Evolutionary conservation across 2,888 invertebrate genomes (phyloP).

Genomic region (Aphelenchoides bicaudatus): DNA sequence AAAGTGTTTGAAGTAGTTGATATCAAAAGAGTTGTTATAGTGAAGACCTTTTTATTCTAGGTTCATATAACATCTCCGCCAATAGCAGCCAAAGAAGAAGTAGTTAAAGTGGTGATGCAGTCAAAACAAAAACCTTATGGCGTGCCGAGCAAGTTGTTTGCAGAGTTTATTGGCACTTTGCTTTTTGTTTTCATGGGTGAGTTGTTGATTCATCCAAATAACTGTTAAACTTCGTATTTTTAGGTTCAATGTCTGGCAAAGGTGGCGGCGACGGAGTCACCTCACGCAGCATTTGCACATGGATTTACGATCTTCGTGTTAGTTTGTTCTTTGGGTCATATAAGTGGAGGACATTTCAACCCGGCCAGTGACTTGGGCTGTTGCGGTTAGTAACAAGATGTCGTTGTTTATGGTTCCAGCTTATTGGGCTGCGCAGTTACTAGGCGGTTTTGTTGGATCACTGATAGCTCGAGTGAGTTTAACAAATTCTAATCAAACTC

Average conservation of each 20-base stretch:
- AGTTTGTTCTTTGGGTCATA: constrained; percentile 2
- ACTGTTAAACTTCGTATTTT: too few relatives aligned
- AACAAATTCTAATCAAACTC: too few relatives aligned
- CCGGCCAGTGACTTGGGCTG: constrained; percentile 63
- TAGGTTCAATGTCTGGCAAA: constrained; percentile 27
- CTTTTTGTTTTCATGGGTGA: constrained; percentile 53
- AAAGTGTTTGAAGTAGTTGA: too few relatives aligned
- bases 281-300: constrained; percentile 51
- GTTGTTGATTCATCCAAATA: constrained; percentile 29
- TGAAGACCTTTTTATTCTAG: too few relatives aligned
- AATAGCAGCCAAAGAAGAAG: constrained; percentile 16
- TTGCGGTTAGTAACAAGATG: constrained; percentile 43
- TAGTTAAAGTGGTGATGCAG: constrained; percentile 9
- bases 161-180: constrained; percentile 52
- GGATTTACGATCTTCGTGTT: constrained; percentile 53
- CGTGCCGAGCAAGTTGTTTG: constrained; percentile 36
- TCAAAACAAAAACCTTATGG: constrained; percentile 23
- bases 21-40: too few relatives aligned
- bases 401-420: constrained; percentile 21
- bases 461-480: constrained; percentile 42
- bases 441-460: constrained; percentile 61
- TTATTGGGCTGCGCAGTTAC: constrained; percentile 56
- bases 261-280: constrained; percentile 29
- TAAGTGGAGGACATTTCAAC: constrained; percentile 64
- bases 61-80: too few relatives aligned